These are phyloP conservation scores for Orthonyx spaldingii DNA, from an alignment of 2,113 vertebrate species.

Conservation along the genomic window DNA sequence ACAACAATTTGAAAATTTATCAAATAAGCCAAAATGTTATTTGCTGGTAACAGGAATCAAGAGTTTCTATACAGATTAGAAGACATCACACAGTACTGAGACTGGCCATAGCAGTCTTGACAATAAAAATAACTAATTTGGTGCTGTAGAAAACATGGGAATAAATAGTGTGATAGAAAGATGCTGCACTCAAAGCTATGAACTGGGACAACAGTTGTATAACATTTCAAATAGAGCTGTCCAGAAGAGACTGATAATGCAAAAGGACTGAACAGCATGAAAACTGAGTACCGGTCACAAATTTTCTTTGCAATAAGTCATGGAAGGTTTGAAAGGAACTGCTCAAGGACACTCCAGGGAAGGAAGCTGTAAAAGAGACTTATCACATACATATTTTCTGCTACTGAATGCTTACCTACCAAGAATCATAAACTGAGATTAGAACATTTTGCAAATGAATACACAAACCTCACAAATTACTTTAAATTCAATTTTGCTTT, in stretches of 20 bases:
- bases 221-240: not conserved
- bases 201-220: not conserved
- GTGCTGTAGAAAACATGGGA: not conserved
- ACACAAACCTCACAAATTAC: not conserved
- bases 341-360: not conserved
- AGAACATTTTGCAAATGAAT: not conserved
- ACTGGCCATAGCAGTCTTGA: not conserved
- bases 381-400: not conserved
- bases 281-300: not conserved
- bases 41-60: not conserved
- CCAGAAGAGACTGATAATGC: not conserved
- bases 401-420: not conserved
- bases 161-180: not conserved
- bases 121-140: not conserved
- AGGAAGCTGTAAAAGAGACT: not conserved
- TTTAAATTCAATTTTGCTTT: not conserved
- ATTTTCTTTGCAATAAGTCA: not conserved
- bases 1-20: not conserved
- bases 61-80: not conserved
- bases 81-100: not conserved
- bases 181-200: not conserved
- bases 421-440: not conserved
- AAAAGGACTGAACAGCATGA: not conserved
- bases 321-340: not conserved
- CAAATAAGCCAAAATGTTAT: not conserved